Conservation (phyloP, 2,888 invertebrate species). For the Baccha elongata region DNA sequence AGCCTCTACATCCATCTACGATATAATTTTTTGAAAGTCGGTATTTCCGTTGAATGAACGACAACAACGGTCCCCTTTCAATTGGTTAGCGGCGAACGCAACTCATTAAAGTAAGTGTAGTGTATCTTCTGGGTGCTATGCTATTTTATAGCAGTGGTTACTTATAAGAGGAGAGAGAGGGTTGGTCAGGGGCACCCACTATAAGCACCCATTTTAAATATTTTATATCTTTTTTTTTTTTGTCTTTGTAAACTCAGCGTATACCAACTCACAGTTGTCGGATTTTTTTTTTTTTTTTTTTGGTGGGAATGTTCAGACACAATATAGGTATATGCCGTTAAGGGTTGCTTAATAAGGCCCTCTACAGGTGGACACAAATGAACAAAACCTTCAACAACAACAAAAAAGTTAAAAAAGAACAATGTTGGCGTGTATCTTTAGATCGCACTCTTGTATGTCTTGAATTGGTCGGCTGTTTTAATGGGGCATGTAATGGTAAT, state of each 20-base stretch:
- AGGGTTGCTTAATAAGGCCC: conserved; percentile 17
- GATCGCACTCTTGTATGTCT: conserved; percentile 19
- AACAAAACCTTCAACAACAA: neutral
- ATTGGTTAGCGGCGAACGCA: conserved; percentile 36
- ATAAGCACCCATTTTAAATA: conserved; percentile 6
- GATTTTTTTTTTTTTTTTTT: no score
- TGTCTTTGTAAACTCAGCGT: conserved; percentile 14
- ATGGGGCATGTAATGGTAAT: conserved; percentile 61
- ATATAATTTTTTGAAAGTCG: conserved; percentile 26
- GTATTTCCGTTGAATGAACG: conserved; percentile 21
- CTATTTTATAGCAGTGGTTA: neutral
- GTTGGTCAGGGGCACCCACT: neutral
- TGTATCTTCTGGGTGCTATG: conserved; percentile 32
- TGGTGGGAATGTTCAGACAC: neutral
- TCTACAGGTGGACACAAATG: conserved; percentile 25
- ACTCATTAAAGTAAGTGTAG: conserved; percentile 65
- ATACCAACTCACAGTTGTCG: neutral
- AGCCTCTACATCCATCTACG: neutral
- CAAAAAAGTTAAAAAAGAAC: neutral
- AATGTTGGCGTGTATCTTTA: neutral
- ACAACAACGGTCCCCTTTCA: conserved; percentile 13
- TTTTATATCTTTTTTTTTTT: neutral
- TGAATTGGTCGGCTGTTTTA: conserved; percentile 43
- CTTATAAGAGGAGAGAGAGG: neutral
- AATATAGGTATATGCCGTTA: conserved; percentile 4